A percentile compares a stretch with the other conserved stretches of the same genome.
These are phyloP conservation scores for Lissocephala sabroskyi DNA, from an alignment of 2,888 invertebrate genomes.

Conservation along the genomic window DNA sequence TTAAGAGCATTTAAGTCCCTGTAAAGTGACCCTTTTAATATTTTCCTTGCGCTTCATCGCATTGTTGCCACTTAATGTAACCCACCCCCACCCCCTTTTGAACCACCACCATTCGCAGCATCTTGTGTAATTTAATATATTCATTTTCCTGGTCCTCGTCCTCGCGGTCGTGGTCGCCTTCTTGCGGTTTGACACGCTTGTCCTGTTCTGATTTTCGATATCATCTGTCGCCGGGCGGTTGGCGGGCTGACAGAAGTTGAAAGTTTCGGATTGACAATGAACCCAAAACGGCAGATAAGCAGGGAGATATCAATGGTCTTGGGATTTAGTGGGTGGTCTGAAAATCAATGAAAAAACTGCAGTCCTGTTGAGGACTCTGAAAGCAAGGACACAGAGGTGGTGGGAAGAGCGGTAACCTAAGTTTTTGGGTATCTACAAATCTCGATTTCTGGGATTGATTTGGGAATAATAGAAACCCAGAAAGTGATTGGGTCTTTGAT, in stretches of 20 bases:
- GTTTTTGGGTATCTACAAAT: too few species aligned
- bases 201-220: conserved; percentile 52
- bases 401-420: too few species aligned
- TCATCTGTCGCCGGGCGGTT: conserved; percentile 22
- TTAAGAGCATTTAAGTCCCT: conserved; percentile 56
- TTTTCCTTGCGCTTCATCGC: conserved; percentile 45
- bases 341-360: too few species aligned
- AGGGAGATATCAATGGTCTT: too few species aligned
- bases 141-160: conserved; percentile 31
- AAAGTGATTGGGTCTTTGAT: too few species aligned
- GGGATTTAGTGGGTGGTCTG: too few species aligned
- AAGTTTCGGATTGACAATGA: background rate
- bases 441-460: too few species aligned
- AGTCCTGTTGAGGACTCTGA: too few species aligned
- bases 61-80: conserved; percentile 52
- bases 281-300: too few species aligned
- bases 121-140: conserved; percentile 54
- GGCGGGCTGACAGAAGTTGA: background rate
- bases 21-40: conserved; percentile 68
- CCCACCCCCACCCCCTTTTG: conserved; percentile 21
- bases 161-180: conserved; percentile 17
- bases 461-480: too few species aligned
- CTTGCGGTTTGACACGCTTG: conserved; percentile 63
- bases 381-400: too few species aligned
- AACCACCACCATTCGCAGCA: conserved; percentile 14